Evolutionary conservation across 53 echinoderm and acorn worm species (phyloP), one percentile per base, ranked within the genome.

Genomic region (Zoroaster sp.): DNA sequence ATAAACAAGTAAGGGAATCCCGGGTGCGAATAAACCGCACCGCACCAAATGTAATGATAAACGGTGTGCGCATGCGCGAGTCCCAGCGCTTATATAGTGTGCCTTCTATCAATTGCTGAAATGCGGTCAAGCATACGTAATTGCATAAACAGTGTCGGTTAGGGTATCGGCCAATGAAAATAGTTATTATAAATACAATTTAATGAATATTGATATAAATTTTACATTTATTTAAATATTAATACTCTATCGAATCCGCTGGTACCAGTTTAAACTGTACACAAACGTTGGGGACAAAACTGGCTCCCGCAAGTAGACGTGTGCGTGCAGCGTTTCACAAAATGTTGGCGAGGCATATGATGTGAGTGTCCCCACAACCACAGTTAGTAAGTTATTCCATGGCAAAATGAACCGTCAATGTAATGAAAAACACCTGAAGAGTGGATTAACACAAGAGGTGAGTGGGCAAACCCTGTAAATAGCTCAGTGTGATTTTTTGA

Each of bases 401-500:
- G 69, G 31, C 35, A 69, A 69, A 69, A 32, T 69, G 69, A 35
- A 35, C n/a, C n/a, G 36, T 69, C 69, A 69, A 33, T 69, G 35
- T 69, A 31, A 68, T 32, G 69, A 69, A 32, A 69, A 69, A 69
- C 69, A 31, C 69, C 23, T 69, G 69, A 35, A 35, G 69, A 69
- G 17, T 11, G 31, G 69, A 69, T 28, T 69, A 69, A 35, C 69
- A 35, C 31, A 10, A 69, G 31, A 69, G 69, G 69, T 69, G 69
- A 69, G 69, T 69, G 69, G 33, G 69, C 69, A 69, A 69, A 69
- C 69, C 69, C 69, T 35, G 28, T 69, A 69, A 25, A 32, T 69
- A 69, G 69, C 69, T 69, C 31, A 12, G 69, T 30, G 6, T 69
- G 23, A 15, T 69, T 69, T 69, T 69, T 69, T 69, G 15, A 69